Evolutionary conservation across 2,797 vertebrate species (phyloP), one percentile per base, ranked within the genome.

Genomic region (Gallirallus australis): DNA sequence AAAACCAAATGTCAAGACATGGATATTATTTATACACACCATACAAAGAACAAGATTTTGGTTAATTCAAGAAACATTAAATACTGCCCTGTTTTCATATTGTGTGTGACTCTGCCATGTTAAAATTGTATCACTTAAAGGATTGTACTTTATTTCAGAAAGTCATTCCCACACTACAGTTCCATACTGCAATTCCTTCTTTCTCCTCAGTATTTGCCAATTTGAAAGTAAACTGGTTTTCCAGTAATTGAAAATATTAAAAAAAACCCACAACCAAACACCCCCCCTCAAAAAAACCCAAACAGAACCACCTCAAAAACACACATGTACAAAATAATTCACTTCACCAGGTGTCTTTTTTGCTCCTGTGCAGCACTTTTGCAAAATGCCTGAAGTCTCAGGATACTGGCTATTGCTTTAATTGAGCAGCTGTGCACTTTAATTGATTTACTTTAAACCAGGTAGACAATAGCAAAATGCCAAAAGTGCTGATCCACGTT

Each of bases 401-500:
- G 68, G 63, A 27, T 95, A 84, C 56, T 65, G 56, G 35, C 83
- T 94, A 95, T 89, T 76, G 56, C 68, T 94, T 97, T 85, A 97
- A 97, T 92, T 97, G 96, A 98, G 97, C 92, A 96, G 86, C 82
- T 97, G 93, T 95, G 97, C 73, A 95, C 97, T 98, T 97, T 90
- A 98, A 98, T 88, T 94, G 96, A 98, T 98, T 97, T 98, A 98
- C 98, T 97, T 91, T 77, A 48, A 82, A 89, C 60, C 35, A 96
- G 50, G 76, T 50, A 87, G 93, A 89, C 72, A 97, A 59, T n/a
- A 89, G 52, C 54, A 80, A 66, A 86, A 78, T 45, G 50, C 88
- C 95, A 96, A 97, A 97, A 98, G 97, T 84, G 70, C 86, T 98
- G 97, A 98, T 98, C 95, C 97, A 98, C 72, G 30, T 97, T 98